Percentiles rank a stretch among this genome's conserved stretches.
Evolutionary conservation across 2,888 invertebrate genomes (phyloP).

Genomic region (Pachliopta kotzebuea): DNA sequence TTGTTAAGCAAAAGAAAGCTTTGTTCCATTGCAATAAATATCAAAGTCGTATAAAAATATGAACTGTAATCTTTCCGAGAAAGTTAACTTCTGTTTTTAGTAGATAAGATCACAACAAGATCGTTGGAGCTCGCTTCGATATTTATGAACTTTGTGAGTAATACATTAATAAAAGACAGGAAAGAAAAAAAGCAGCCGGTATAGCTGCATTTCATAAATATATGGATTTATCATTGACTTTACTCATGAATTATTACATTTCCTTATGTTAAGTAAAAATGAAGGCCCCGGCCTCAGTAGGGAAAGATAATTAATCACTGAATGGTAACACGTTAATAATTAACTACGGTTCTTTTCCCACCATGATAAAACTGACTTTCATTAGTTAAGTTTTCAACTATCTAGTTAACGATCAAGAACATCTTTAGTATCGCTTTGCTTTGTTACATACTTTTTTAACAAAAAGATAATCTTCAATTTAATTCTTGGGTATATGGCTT

Average conservation of each 20-base stretch:
- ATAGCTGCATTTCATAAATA: neutral
- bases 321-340: neutral
- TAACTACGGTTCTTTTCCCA: neutral
- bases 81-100: conserved; percentile 6
- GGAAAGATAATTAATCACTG: neutral
- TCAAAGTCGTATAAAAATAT: neutral
- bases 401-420: neutral
- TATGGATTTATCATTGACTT: neutral
- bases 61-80: conserved; percentile 11
- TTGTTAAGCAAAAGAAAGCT: neutral
- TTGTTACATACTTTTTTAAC: neutral
- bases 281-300: neutral
- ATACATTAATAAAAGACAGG: conserved; percentile 21
- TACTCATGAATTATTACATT: neutral
- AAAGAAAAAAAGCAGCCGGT: conserved; percentile 1
- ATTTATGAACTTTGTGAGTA: conserved; percentile 21
- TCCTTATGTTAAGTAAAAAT: neutral
- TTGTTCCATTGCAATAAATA: neutral
- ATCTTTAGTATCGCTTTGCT: neutral
- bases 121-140: conserved; percentile 5
- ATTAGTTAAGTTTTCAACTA: too few species aligned
- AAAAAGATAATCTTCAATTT: neutral
- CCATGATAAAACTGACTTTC: neutral
- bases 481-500: too few species aligned
- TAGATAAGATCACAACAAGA: conserved; percentile 18